Conservation (phyloP, 2,113 vertebrate genomes). For the Tautogolabrus adspersus region DNA sequence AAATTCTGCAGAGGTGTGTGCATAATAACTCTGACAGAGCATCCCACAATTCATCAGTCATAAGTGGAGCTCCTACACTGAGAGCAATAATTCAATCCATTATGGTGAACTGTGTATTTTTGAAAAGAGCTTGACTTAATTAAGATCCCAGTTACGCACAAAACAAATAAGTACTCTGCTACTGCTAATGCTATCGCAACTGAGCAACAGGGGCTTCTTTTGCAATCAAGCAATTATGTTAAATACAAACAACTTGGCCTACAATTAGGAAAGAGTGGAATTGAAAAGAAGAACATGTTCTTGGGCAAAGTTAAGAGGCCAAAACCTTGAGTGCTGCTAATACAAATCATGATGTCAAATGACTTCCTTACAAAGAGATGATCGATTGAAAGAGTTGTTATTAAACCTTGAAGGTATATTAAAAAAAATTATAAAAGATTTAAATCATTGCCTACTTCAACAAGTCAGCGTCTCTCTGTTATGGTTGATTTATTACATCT, state of each 20-base stretch:
- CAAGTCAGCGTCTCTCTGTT: too few species aligned
- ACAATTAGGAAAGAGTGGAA: neutral
- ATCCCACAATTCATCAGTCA: neutral
- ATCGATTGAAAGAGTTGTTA: too few species aligned
- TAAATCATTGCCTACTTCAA: too few species aligned
- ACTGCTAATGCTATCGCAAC: slow-evolving; percentile 10
- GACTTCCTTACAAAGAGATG: too few species aligned
- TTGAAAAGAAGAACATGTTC: slow-evolving; percentile 1
- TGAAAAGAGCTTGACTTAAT: slow-evolving; percentile 1
- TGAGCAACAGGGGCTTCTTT: slow-evolving; percentile 10
- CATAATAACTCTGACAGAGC: neutral
- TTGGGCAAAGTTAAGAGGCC: slow-evolving; percentile 18
- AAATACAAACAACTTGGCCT: slow-evolving; percentile 26
- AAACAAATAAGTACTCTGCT: neutral
- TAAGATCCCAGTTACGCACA: neutral
- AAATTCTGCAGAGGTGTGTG: neutral
- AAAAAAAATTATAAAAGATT: too few species aligned
- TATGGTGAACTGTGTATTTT: neutral
- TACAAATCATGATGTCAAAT: neutral
- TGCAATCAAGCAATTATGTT: slow-evolving; percentile 22
- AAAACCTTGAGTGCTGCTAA: slow-evolving; percentile 11
- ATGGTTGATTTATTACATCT: too few species aligned
- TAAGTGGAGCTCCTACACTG: neutral
- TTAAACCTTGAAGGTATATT: too few species aligned
- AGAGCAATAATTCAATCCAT: slow-evolving; percentile 7